phyloP scores from a whole-genome alignment of 1,140 invertebrate species.

The Coptotermes formosanus region DNA sequence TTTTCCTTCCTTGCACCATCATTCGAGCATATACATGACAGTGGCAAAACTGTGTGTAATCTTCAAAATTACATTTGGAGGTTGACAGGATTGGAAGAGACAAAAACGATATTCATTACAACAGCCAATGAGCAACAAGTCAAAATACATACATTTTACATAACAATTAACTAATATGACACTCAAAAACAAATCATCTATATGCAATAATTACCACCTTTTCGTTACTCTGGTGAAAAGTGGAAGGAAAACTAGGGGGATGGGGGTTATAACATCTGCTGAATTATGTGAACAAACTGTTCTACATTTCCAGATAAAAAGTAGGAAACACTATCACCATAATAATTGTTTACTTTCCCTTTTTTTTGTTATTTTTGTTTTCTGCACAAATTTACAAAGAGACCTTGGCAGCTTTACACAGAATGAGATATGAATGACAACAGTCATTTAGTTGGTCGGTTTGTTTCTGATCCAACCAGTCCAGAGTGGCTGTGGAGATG shows the following conservation, averaged over 20 bases:
- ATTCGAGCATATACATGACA: not conserved
- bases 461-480: not conserved
- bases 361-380: conserved; percentile 15
- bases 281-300: conserved; percentile 15
- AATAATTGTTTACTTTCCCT: conserved; percentile 10
- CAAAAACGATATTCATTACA: conserved; percentile 34
- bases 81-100: conserved; percentile 11
- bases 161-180: conserved; percentile 36
- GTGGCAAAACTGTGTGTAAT: not conserved
- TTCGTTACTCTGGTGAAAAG: conserved; percentile 3
- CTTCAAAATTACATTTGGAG: not conserved
- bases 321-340: conserved; percentile 27
- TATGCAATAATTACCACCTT: conserved; percentile 7
- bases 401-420: conserved; percentile 24
- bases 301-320: conserved; percentile 27
- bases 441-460: conserved; percentile 13
- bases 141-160: conserved; percentile 36
- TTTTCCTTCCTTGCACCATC: not conserved
- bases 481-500: not conserved
- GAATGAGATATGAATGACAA: conserved; percentile 27
- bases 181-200: conserved; percentile 31
- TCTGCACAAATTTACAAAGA: conserved; percentile 30
- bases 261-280: not conserved
- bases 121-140: conserved; percentile 36
- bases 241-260: not conserved